These are phyloP conservation scores for Psophia crepitans DNA, from an alignment of 2,113 vertebrate species.

Conservation along the genomic window DNA sequence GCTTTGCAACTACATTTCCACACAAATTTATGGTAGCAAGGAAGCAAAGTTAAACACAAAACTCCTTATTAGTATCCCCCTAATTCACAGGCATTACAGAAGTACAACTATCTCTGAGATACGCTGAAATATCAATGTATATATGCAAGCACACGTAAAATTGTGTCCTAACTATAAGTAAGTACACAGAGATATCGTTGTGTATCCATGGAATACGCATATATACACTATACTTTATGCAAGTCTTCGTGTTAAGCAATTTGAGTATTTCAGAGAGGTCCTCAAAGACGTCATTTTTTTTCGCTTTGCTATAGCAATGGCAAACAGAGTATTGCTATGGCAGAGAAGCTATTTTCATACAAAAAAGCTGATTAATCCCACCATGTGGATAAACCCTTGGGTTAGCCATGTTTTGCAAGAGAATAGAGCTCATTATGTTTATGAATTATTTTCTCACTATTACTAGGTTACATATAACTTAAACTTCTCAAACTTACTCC, in stretches of 20 bases:
- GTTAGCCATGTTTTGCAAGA: neutral
- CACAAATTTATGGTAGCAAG: neutral
- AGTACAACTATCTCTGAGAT: neutral
- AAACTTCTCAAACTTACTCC: slow-evolving; percentile 17
- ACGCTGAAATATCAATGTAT: neutral
- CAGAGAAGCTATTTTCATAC: neutral
- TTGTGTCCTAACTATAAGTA: neutral
- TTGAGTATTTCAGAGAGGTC: neutral
- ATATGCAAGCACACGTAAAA: neutral
- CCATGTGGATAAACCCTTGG: neutral
- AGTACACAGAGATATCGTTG: neutral
- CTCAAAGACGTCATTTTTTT: neutral
- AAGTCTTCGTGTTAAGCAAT: neutral
- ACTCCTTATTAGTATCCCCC: neutral
- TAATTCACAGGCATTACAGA: neutral
- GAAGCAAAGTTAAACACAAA: neutral
- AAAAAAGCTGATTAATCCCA: neutral
- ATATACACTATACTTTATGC: neutral
- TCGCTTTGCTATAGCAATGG: fast-evolving
- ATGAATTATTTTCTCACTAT: slow-evolving; percentile 34
- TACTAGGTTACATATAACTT: slow-evolving; percentile 4
- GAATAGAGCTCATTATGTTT: neutral
- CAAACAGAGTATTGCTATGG: neutral
- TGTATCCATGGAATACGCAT: fast-evolving
- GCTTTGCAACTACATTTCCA: neutral